Evolutionary conservation across 2,113 vertebrate genomes (phyloP), one percentile per base, ranked within the genome.

Genomic region (Platichthys flesus): DNA sequence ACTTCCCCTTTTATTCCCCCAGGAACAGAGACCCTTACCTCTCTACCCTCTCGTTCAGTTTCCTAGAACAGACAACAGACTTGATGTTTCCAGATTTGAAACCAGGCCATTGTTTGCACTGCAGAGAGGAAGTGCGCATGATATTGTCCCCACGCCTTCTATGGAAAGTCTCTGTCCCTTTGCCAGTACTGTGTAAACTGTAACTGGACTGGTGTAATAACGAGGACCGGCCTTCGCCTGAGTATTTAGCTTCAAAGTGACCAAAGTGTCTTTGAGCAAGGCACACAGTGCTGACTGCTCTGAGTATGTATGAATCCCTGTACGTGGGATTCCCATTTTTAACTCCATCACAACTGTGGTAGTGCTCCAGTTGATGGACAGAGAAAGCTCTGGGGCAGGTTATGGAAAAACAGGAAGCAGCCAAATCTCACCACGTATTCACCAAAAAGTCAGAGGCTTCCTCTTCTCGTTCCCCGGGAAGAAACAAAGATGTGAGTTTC

Each of bases 11-110:
- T 24, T 63, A 72, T 69, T 88, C 82, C 88, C 69, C 28, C 31
- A 76, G 56, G 81, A 90, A 90, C 89, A 91, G 82, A 90, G 78
- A 78, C 76, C 78, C 76, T 63, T 74, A 42, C 31, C 81, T 78
- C 72, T 47, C 54, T 54, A 23, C 81, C 72, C 74, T 71, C 85
- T 78, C 37, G 68, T 75, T 71, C 76, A 58, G 59, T 86, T 91
- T 91, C 88, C 81, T 77, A 58, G 78, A 91, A 72, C 49, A 49
- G 69, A 83, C 60, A 78, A 76, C 82, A 81, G 58, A 76, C 62
- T 74, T 56, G 74, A 77, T 26, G 51, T 58, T 67, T 71, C 79
- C 68, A 80, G 68, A 81, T 20, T 31, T 66, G 74, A 82, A 79
- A 76, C 49, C n/a, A 49, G 63, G 61, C 60, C 77, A 86, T 84